Evolutionary conservation across 1,140 invertebrate species (phyloP).

Genomic region (Procambarus clarkii): DNA sequence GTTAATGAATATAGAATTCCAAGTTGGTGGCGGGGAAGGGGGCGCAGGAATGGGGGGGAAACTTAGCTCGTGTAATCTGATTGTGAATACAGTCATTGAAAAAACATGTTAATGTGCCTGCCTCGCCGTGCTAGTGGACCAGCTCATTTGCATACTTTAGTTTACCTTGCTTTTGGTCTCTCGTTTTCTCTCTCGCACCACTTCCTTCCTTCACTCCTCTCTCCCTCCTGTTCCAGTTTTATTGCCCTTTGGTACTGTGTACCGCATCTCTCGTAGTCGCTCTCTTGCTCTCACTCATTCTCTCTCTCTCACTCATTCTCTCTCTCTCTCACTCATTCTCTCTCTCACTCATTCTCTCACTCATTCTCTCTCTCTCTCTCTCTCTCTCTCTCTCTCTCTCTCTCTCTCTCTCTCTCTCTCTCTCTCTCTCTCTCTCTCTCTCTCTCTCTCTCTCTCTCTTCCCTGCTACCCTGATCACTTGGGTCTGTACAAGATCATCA

Average conservation of each 20-base stretch:
- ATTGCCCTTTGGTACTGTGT: neutral
- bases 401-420: neutral
- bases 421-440: neutral
- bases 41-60: neutral
- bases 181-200: neutral
- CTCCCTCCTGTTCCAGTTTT: neutral
- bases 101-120: constrained; percentile 9
- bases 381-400: neutral
- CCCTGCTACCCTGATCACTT: no score
- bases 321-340: neutral
- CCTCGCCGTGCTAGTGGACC: neutral
- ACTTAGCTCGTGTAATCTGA: neutral
- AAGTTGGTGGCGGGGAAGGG: no score
- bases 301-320: neutral
- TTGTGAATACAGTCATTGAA: constrained; percentile 10
- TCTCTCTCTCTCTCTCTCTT: neutral
- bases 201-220: neutral
- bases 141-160: neutral
- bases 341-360: neutral
- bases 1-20: neutral
- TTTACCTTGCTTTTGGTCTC: neutral
- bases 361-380: neutral
- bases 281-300: neutral
- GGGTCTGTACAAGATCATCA: no score
- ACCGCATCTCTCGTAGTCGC: neutral